Conservation (phyloP, 2,113 vertebrate genomes). For the Haemorhous mexicanus region DNA sequence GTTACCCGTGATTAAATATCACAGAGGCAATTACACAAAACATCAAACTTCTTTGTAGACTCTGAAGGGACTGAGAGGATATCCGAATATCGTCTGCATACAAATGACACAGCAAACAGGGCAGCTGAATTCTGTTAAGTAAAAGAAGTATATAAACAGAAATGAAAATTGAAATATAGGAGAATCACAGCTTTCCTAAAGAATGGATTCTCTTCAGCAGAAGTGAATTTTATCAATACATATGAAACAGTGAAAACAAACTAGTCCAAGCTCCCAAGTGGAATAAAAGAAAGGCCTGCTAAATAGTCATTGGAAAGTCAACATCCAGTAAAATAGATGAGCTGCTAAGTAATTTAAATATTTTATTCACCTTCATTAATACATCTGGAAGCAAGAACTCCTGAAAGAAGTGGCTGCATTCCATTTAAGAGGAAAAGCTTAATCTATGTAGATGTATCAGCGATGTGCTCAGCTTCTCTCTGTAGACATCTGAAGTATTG, state of each 20-base stretch:
- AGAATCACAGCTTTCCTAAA: neutral
- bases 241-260: neutral
- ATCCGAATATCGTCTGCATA: conserved; percentile 17
- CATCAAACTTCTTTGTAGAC: conserved; percentile 46
- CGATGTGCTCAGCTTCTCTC: neutral
- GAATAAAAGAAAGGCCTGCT: conserved; percentile 5
- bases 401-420: neutral
- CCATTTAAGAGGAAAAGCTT: neutral
- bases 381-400: neutral
- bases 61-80: conserved; percentile 26
- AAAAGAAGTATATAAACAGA: conserved; percentile 1
- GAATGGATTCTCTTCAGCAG: neutral
- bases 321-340: neutral
- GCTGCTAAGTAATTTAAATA: neutral
- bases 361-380: conserved; percentile 34
- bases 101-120: conserved; percentile 27
- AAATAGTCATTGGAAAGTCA: conserved; percentile 19
- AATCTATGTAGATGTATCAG: neutral
- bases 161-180: conserved; percentile 32
- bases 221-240: neutral
- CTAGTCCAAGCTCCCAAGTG: neutral
- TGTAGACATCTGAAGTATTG: neutral
- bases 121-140: conserved; percentile 10
- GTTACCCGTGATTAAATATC: conserved; percentile 56
- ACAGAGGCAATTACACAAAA: conserved; percentile 66